Percentiles rank a stretch among this genome's conserved stretches.
phyloP scores from a whole-genome alignment of 2,888 invertebrate genomes.

The Trachelus troglodyta region DNA sequence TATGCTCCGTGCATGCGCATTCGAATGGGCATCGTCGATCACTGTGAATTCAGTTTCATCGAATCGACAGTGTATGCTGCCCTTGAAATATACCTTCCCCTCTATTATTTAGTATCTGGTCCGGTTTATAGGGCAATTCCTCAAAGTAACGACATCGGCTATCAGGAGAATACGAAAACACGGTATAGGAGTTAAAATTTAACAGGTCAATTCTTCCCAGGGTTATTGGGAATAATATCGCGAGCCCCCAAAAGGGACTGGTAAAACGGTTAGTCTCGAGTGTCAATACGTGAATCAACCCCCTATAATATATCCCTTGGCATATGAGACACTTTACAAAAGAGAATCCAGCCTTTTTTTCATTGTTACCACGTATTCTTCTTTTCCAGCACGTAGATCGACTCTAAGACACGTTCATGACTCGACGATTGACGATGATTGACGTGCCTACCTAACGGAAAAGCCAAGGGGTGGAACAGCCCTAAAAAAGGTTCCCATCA shows the following conservation, averaged over 20 bases:
- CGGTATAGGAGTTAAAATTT: background rate
- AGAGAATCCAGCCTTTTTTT: background rate
- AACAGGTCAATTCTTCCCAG: constrained; percentile 2
- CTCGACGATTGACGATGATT: constrained; percentile 35
- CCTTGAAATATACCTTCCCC: background rate
- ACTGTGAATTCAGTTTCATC: background rate
- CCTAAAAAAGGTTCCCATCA: background rate
- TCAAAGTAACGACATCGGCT: background rate
- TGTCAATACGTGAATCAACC: background rate
- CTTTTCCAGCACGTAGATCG: background rate
- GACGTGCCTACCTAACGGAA: constrained; percentile 39
- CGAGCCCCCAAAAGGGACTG: background rate
- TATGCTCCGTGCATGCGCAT: background rate
- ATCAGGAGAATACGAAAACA: constrained; percentile 1
- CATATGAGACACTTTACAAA: background rate
- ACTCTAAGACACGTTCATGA: constrained; percentile 17
- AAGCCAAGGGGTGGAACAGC: constrained; percentile 24
- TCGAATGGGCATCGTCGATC: background rate
- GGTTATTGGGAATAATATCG: constrained; percentile 1
- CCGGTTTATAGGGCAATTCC: constrained; percentile 5
- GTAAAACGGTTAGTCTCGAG: background rate
- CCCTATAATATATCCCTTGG: background rate
- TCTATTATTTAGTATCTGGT: constrained; percentile 1
- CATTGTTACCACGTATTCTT: background rate
- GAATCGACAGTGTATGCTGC: background rate